Evolutionary conservation across 1,140 invertebrate species (phyloP), one percentile per base, ranked within the genome.

Genomic region (Bradysia coprophila): DNA sequence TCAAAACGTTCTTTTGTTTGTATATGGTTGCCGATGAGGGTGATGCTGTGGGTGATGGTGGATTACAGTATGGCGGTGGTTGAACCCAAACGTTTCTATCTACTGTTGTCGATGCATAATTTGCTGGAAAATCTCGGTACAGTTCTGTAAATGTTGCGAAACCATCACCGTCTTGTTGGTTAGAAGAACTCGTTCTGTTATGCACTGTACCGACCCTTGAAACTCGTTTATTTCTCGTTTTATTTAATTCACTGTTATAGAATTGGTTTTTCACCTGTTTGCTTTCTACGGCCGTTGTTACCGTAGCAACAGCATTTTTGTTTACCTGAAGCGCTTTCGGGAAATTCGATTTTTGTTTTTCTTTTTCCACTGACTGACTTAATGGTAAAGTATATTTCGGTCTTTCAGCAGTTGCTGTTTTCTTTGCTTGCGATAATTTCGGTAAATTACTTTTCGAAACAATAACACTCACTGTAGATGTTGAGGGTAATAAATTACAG

Each of bases 51-150:
- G 36, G 36, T 16, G 36, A 20, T 11, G 36, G 36, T 38, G 36
- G 36, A 38, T 38, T 18, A 18, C n/a, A 18, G 36, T 38, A 38
- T 18, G 36, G 36, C 13, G 36, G 36, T 19, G 36, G 36, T 38
- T 38, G 10, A 9, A 38, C 4, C 6, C 18, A n/a, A 3, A 21
- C 16, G 3, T 16, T 39, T 23, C 23, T 22, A 21, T n/a, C 20
- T 18, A 20, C 37, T 16, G 33, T 36, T 11, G 15, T 36, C 33
- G n/a, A 36, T 11, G 33, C 15, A 36, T 36, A 36, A 36, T 36
- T 36, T 15, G 18, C 33, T 11, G 33, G 33, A 36, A 36, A 36
- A 36, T 36, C 33, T 11, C 33, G 33, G 15, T 36, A 36, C 5
- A 36, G 15, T 16, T 36, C 33, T 9, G 33, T 36, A 36, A 9